Percentiles rank a stretch among this genome's conserved stretches.
Conservation (phyloP, 2,797 vertebrate genomes). For the Periparus ater region DNA sequence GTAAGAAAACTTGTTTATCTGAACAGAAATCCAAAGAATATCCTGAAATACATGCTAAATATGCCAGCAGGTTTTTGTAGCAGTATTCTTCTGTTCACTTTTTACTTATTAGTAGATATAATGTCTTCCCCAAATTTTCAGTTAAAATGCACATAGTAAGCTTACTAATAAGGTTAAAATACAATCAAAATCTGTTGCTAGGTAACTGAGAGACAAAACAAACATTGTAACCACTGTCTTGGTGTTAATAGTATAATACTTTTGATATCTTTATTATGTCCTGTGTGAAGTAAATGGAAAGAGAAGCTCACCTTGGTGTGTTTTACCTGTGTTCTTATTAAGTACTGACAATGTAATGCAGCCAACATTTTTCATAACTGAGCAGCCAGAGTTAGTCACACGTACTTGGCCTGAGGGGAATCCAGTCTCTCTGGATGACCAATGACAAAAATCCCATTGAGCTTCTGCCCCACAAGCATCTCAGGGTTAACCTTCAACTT, state of each 20-base stretch:
- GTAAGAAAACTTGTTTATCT: not conserved
- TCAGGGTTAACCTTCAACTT: not conserved
- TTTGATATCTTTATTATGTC: not conserved
- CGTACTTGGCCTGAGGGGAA: not conserved
- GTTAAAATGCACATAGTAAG: not conserved
- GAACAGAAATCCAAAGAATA: not conserved
- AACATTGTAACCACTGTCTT: not conserved
- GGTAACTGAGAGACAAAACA: constrained; percentile 22
- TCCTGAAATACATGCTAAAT: not conserved
- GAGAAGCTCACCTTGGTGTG: constrained; percentile 13
- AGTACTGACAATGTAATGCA: not conserved
- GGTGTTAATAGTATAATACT: not conserved
- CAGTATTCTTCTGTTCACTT: not conserved
- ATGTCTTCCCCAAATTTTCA: not conserved
- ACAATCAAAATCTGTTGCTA: constrained; percentile 17
- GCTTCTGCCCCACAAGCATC: not conserved
- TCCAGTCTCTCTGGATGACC: not conserved
- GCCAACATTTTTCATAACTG: constrained; percentile 8
- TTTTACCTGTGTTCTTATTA: constrained; percentile 21
- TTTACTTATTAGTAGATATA: not conserved
- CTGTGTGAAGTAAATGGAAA: constrained; percentile 31
- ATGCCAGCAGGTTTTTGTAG: not conserved
- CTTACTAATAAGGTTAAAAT: not conserved
- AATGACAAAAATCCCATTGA: not conserved
- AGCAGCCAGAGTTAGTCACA: constrained; percentile 31